phyloP scores from a whole-genome alignment of 2,888 invertebrate genomes.

The Cremastobaeus sp. region DNA sequence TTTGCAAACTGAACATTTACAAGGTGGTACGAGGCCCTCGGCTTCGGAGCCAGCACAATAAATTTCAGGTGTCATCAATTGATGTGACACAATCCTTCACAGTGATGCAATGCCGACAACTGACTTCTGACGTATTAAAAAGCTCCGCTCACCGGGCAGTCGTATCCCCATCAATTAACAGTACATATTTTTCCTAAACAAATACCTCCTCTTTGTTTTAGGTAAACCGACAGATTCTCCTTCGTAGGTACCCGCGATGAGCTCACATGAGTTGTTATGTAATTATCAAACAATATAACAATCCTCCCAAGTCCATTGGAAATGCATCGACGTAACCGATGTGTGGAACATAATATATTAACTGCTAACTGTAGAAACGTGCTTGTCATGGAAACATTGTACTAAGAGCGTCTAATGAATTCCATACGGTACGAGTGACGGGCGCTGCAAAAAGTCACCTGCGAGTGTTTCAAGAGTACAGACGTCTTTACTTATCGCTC shows the following conservation, averaged over 20 bases:
- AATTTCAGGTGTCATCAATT: too few relatives aligned
- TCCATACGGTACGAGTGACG: conserved; percentile 2
- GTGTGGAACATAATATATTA: conserved; percentile 7
- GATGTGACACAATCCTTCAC: too few relatives aligned
- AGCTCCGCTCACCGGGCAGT: too few relatives aligned
- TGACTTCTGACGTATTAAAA: too few relatives aligned
- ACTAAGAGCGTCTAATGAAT: conserved; percentile 10
- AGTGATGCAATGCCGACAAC: too few relatives aligned
- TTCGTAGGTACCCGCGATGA: conserved; percentile 2
- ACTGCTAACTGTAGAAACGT: conserved; percentile 15
- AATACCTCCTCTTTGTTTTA: conserved; percentile 9
- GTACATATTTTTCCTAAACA: too few relatives aligned
- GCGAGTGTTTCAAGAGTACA: too few relatives aligned
- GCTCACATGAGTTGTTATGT: conserved; percentile 15
- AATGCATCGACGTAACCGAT: conserved; percentile 17
- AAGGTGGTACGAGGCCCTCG: too few relatives aligned
- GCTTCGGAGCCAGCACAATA: too few relatives aligned
- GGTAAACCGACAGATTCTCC: neutral
- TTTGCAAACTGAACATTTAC: too few relatives aligned
- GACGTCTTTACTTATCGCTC: too few relatives aligned
- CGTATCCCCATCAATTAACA: too few relatives aligned
- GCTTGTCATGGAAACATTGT: conserved; percentile 9
- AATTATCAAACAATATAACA: conserved; percentile 42
- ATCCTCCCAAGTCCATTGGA: conserved; percentile 22
- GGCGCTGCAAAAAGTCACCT: neutral